Evolutionary conservation across 2,113 vertebrate species (phyloP), one percentile per base, ranked within the genome.

Genomic region (Rhinoderma darwinii): DNA sequence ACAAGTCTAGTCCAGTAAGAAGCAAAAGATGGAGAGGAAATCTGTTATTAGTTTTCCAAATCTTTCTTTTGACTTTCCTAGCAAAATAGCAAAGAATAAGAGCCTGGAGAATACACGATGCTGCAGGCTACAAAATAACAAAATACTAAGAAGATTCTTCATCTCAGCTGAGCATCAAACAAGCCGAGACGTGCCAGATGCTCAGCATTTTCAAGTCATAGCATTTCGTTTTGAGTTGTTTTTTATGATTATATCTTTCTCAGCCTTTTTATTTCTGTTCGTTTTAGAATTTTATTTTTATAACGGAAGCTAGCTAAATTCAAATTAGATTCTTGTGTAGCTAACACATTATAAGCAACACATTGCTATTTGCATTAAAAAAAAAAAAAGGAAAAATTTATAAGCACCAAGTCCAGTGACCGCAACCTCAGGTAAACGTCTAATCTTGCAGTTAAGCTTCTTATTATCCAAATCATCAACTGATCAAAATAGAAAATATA

Each of bases 41-140:
- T 66, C 56, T 82, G 56, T 66, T 80, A 80, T 80, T 82, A 82
- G 79, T 82, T 82, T 82, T 82, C 37, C 79, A 82, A 82, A 82
- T 66, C 79, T 82, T 82, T 61, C 79, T 82, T 82, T 82, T 82
- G 39, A 82, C 79, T 82, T 82, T 61, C 15, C 79, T 11, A 63
- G 79, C 61, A 66, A 82, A 63, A 82, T 63, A 82, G 51, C 37
- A 56, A 15, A 82, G 59, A 81, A 66, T 39, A 41, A 82, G 79
- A 82, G 79, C 39, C 79, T 44, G 11, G 79, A 82, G 56, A 82
- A 82, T 82, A 82, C 56, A 82, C 39, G 27, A 39, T 66, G 79
- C 79, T 82, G 79, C 56, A 66, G 79, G 79, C 79, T 82, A 82
- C 37, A 82, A 66, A 82, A 82, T 82, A 82, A 82, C 79, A 81